Evolutionary conservation across 2,888 invertebrate species (phyloP).

Genomic region (Stenichneumon culpator): DNA sequence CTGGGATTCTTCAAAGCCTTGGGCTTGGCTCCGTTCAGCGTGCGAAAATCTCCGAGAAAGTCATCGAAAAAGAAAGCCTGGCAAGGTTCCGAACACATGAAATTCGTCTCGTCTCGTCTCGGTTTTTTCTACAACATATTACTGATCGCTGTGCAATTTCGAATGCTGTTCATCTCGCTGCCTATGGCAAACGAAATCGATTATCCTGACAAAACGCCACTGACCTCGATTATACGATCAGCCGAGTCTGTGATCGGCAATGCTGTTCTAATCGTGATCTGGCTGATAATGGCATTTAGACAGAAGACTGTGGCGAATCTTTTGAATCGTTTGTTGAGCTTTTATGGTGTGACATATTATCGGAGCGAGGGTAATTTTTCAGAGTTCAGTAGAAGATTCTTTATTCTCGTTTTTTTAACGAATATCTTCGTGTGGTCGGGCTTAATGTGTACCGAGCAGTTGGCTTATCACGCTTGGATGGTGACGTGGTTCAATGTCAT

Average conservation of each 20-base stretch:
- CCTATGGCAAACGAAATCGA: not conserved
- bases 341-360: not conserved
- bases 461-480: not conserved
- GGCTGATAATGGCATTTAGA: conserved; percentile 4
- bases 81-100: not conserved
- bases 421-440: conserved; percentile 1
- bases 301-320: not conserved
- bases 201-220: not conserved
- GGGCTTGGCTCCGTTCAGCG: conserved; percentile 23
- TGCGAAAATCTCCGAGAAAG: not conserved
- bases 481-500: conserved; percentile 15
- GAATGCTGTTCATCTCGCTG: not conserved
- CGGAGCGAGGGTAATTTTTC: not conserved
- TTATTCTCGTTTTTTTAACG: not conserved
- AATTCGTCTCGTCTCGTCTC: conserved; percentile 10
- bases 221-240: conserved; percentile 1
- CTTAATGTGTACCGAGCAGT: not conserved
- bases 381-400: not conserved
- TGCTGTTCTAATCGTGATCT: not conserved
- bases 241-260: not conserved
- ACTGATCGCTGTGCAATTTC: not conserved
- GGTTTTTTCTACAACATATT: conserved; percentile 21
- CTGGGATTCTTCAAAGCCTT: conserved; percentile 1
- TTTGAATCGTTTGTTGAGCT: conserved; percentile 18
- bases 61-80: not conserved